These are phyloP conservation scores for Cirrhinus molitorella DNA, from an alignment of 2,797 vertebrate species.

Conservation along the genomic window DNA sequence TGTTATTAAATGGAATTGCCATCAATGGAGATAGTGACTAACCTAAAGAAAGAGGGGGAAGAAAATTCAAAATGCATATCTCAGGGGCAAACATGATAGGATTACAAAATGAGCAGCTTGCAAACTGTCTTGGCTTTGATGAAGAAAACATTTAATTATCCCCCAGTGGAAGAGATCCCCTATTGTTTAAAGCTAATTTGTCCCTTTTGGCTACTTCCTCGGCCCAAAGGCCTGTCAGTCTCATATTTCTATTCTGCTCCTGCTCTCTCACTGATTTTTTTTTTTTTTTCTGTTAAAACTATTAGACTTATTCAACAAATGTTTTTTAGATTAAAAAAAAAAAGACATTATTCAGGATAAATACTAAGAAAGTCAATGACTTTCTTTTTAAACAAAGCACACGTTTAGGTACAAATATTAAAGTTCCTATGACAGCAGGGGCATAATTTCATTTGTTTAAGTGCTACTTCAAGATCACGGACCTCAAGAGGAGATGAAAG, in stretches of 20 bases:
- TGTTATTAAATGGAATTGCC: conserved; percentile 84
- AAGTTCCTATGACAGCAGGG: conserved; percentile 35
- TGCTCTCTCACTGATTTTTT: conserved; percentile 62
- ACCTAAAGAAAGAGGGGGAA: conserved; percentile 68
- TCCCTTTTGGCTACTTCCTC: conserved; percentile 88
- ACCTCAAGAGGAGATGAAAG: conserved; percentile 83
- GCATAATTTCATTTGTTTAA: conserved; percentile 85
- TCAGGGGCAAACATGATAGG: conserved; percentile 88
- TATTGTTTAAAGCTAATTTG: conserved; percentile 91
- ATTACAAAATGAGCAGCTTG: conserved; percentile 95
- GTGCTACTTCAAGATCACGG: conserved; percentile 78
- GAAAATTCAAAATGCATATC: conserved; percentile 78
- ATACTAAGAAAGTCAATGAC: conserved; percentile 19
- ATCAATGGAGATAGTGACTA: conserved; percentile 75
- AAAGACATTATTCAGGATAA: conserved; percentile 34
- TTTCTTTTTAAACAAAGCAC: conserved; percentile 16
- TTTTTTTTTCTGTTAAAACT: not conserved
- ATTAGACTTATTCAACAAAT: conserved; percentile 46
- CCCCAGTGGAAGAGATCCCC: conserved; percentile 87
- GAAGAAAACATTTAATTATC: conserved; percentile 93
- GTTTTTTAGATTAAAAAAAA: conserved; percentile 34
- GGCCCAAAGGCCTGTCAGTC: conserved; percentile 79
- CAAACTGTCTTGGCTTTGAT: conserved; percentile 92
- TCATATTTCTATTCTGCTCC: conserved; percentile 79
- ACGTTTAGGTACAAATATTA: not conserved